Conservation (phyloP, 2,888 invertebrate genomes). For the Adela reaumurella region DNA sequence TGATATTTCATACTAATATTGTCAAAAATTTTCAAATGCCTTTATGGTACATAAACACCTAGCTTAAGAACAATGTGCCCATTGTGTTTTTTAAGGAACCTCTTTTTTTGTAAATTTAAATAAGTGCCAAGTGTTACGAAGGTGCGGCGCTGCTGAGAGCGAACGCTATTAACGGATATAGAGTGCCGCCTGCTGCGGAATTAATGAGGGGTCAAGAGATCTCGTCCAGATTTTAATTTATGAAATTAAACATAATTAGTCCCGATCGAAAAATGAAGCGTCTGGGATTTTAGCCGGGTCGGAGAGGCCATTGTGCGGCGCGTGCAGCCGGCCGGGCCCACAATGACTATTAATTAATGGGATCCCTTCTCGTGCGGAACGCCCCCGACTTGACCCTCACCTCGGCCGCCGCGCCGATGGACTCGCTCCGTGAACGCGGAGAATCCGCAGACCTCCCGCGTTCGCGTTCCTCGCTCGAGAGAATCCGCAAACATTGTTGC, state of each 20-base stretch:
- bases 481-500: not conserved
- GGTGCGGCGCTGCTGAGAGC: too few relatives aligned
- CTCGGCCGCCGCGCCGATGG: not conserved
- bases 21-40: too few relatives aligned
- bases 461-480: not conserved
- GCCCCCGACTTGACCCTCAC: not conserved
- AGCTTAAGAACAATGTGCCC: too few relatives aligned
- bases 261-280: not conserved
- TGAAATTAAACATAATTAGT: not conserved
- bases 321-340: not conserved
- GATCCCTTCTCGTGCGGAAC: not conserved
- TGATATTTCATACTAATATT: too few relatives aligned
- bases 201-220: not conserved
- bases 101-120: too few relatives aligned
- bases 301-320: not conserved
- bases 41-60: too few relatives aligned
- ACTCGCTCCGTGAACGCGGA: not conserved
- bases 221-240: not conserved
- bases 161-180: too few relatives aligned
- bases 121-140: too few relatives aligned
- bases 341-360: not conserved
- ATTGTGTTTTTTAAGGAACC: too few relatives aligned
- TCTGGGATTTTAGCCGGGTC: not conserved
- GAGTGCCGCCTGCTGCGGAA: not conserved
- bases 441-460: not conserved